Evolutionary conservation across 2,113 vertebrate species (phyloP), one percentile per base, ranked within the genome.

Genomic region (Eclectus roratus): DNA sequence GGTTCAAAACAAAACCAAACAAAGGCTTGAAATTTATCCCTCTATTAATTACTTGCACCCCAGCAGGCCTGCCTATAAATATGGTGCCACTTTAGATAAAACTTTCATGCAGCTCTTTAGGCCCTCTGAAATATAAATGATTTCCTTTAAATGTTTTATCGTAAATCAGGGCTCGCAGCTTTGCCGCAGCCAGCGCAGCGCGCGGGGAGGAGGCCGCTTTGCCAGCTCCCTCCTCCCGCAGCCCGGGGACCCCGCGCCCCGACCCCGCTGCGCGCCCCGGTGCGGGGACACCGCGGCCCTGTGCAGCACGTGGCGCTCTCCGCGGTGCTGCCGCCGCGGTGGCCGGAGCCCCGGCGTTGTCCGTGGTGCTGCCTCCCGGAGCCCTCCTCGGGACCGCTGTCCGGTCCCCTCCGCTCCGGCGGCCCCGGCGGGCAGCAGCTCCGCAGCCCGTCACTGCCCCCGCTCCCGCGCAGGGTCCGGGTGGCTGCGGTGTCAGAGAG

Each of bases 61-160:
- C 94, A 94, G 97, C 97, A 93, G 97, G 85, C 85, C 96, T 74
- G 96, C 95, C 98, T 97, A 97, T 97, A 98, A 98, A 98, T 97
- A 97, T 96, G 91, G 98, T 97, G 97, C 96, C 97, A 90, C 98
- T 98, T 98, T 69, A 95, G 98, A 98, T 98, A 97, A 98, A 98
- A 98, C 96, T 98, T 98, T 98, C 98, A 98, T 98, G 98, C 97
- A 85, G 98, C 98, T 98, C 93, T 98, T 98, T 98, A 98, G 98
- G 98, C 97, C 98, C 97, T 94, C 95, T 98, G 98, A 98, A 98
- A 98, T 98, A 98, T 98, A 98, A 98, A 98, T 98, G 98, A 98
- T 98, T 98, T 98, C 98, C 97, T 98, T 97, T 98, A 98, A 98
- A 98, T 98, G 96, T 98, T 98, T 98, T 98, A 98, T 98, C 97